These are phyloP conservation scores for Oasisia sp. DNA, from an alignment of 2,888 invertebrate genomes.

Conservation along the genomic window DNA sequence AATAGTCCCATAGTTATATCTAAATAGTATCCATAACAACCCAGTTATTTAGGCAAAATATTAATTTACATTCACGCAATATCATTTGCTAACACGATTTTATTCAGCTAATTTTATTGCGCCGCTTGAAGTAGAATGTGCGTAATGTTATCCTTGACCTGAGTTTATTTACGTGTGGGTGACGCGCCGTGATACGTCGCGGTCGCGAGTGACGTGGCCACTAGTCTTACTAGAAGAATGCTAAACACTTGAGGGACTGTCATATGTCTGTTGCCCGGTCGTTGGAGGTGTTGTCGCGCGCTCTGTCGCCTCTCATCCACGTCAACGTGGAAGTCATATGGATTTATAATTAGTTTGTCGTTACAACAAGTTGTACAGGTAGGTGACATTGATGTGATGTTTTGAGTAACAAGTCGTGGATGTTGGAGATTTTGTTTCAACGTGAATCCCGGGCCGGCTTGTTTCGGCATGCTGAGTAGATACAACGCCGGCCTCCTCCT, in stretches of 20 bases:
- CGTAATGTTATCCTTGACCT: conserved; percentile 7
- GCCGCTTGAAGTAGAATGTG: background rate
- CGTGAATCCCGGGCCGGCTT: background rate
- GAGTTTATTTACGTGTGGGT: background rate
- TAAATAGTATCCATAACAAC: background rate
- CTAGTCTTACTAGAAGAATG: conserved; percentile 9
- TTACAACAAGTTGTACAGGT: conserved; percentile 14
- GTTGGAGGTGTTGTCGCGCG: conserved; percentile 10
- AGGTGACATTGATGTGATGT: background rate
- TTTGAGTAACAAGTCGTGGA: background rate
- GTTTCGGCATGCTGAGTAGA: background rate
- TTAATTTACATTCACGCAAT: background rate
- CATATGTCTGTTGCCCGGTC: conserved; percentile 3
- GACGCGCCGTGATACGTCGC: background rate
- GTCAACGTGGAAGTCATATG: conserved; percentile 17
- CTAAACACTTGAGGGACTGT: conserved; percentile 2
- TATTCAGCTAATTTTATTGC: background rate
- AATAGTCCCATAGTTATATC: background rate
- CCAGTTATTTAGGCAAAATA: background rate
- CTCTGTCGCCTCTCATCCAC: background rate
- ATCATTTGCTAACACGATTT: background rate
- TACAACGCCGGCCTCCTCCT: background rate
- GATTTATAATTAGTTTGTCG: conserved; percentile 4
- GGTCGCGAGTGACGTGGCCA: background rate
- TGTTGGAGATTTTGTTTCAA: background rate